Conservation (phyloP, 2,888 invertebrate genomes). For the Steromphala cineraria region DNA sequence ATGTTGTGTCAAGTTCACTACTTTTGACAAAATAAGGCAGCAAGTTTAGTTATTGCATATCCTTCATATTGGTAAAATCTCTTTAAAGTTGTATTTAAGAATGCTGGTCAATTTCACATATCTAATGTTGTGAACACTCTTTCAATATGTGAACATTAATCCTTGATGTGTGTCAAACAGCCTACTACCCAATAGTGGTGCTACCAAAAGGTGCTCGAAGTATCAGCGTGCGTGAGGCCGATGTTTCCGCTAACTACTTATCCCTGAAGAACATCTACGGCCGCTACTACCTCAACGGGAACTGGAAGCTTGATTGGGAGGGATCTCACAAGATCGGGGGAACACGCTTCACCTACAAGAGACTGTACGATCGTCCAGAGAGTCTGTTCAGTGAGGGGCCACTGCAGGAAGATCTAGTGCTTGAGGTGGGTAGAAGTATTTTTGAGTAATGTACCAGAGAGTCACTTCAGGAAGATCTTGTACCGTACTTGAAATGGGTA, state of each 20-base stretch:
- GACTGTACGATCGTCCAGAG: slow-evolving; percentile 81
- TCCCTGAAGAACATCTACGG: slow-evolving; percentile 89
- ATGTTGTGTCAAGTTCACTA: too few relatives aligned
- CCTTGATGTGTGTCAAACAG: slow-evolving; percentile 75
- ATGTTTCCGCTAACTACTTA: slow-evolving; percentile 91
- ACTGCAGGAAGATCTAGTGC: slow-evolving; percentile 89
- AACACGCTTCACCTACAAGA: slow-evolving; percentile 90
- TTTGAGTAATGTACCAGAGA: too few relatives aligned
- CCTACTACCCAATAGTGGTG: slow-evolving; percentile 93
- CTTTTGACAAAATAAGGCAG: too few relatives aligned
- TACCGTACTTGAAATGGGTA: too few relatives aligned
- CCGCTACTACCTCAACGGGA: slow-evolving; percentile 93
- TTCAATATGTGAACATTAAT: too few relatives aligned
- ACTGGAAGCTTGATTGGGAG: slow-evolving; percentile 95
- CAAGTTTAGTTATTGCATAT: too few relatives aligned
- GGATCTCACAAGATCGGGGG: slow-evolving; percentile 87
- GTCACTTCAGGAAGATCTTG: too few relatives aligned
- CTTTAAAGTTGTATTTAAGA: too few relatives aligned
- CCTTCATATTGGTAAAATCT: too few relatives aligned
- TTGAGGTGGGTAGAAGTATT: slow-evolving; percentile 80
- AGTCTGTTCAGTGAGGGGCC: slow-evolving; percentile 89
- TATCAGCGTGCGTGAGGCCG: slow-evolving; percentile 86
- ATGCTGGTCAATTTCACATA: too few relatives aligned
- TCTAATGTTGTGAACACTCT: too few relatives aligned
- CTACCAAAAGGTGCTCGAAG: slow-evolving; percentile 96